phyloP scores from a whole-genome alignment of 2,113 vertebrate genomes.

The Martes martes region DNA sequence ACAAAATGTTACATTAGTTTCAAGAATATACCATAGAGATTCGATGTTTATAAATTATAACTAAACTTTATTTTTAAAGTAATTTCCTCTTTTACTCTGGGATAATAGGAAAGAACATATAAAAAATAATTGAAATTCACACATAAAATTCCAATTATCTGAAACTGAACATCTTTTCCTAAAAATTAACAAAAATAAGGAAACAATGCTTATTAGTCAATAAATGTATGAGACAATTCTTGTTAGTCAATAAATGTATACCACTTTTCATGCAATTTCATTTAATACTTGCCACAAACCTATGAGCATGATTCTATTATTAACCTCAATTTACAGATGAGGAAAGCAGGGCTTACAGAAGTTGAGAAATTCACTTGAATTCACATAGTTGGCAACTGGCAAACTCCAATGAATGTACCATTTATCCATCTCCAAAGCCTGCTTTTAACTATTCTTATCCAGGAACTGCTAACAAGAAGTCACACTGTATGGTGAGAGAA shows the following conservation, averaged over 20 bases:
- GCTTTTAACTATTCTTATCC: background rate
- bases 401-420: background rate
- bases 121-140: background rate
- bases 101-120: background rate
- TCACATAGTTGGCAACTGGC: background rate
- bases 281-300: background rate
- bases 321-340: background rate
- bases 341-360: background rate
- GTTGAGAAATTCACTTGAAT: background rate
- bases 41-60: background rate
- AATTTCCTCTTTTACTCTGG: background rate
- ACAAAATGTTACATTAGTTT: background rate
- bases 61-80: background rate
- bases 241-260: background rate
- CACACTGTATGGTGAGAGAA: background rate
- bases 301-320: background rate
- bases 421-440: background rate
- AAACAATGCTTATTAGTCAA: background rate
- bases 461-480: background rate
- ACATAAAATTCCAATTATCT: background rate
- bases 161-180: background rate
- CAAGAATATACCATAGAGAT: background rate
- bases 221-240: background rate
- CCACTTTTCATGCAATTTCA: background rate
- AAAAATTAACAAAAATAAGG: conserved; percentile 19